phyloP scores from a whole-genome alignment of 1,140 invertebrate genomes.

The Platorchestia sp. region DNA sequence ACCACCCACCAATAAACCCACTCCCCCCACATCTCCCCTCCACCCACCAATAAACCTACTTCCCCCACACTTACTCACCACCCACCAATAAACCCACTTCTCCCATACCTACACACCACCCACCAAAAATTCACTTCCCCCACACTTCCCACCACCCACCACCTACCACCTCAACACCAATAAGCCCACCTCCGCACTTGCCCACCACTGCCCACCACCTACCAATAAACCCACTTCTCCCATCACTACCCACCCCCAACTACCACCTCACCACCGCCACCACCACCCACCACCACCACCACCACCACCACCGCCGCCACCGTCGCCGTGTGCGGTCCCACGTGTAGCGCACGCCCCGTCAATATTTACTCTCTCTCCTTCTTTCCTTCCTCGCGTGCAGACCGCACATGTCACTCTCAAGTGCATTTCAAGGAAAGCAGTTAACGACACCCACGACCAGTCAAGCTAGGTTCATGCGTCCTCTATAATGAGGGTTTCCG shows the following conservation, averaged over 20 bases:
- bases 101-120: no score
- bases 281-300: not conserved
- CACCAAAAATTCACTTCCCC: no score
- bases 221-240: no score
- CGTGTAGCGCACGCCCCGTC: not conserved
- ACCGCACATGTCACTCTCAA: not conserved
- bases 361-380: not conserved
- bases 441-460: no score
- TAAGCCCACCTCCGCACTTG: no score
- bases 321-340: not conserved
- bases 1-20: no score
- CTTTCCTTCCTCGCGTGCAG: not conserved
- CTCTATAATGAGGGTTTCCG: no score
- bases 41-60: no score
- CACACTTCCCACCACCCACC: not conserved
- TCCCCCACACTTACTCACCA: not conserved
- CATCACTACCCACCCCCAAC: no score
- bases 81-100: not conserved
- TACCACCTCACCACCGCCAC: no score
- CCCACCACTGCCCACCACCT: not conserved
- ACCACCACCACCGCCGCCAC: not conserved
- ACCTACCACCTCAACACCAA: not conserved
- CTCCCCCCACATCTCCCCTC: not conserved
- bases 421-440: not conserved
- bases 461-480: no score